Conservation (phyloP, 1,140 invertebrate species). For the Anagrus nilaparvatae region DNA sequence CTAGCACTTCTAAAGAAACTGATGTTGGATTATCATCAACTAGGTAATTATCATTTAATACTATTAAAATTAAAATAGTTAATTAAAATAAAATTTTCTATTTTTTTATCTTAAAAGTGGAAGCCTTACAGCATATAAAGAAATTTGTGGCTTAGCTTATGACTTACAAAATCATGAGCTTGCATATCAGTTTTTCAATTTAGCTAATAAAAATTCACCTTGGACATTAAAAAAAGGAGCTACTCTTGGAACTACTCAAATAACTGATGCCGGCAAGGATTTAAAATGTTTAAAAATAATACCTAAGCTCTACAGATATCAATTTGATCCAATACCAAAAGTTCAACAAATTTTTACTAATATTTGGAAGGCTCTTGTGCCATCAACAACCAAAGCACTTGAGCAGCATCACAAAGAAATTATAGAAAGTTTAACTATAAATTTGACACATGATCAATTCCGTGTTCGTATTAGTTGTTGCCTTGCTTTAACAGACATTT, state of each 20-base stretch:
- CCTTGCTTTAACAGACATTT: slow-evolving; percentile 71
- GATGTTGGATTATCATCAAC: slow-evolving; percentile 74
- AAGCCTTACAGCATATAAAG: slow-evolving; percentile 84
- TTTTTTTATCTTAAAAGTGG: slow-evolving; percentile 46
- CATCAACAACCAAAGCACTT: slow-evolving; percentile 76
- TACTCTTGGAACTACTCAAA: slow-evolving; percentile 81
- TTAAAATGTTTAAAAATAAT: slow-evolving; percentile 77
- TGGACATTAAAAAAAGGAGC: slow-evolving; percentile 92
- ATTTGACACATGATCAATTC: slow-evolving; percentile 78
- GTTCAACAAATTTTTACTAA: slow-evolving; percentile 84
- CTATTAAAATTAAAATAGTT: slow-evolving; percentile 1
- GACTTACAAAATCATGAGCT: slow-evolving; percentile 91
- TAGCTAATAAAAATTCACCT: slow-evolving; percentile 86
- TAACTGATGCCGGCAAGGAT: slow-evolving; percentile 70
- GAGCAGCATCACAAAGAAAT: slow-evolving; percentile 85
- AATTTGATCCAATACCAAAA: slow-evolving; percentile 84
- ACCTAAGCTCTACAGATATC: slow-evolving; percentile 78
- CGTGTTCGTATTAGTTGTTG: slow-evolving; percentile 85
- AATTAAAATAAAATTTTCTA: slow-evolving; percentile 1
- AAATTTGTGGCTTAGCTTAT: slow-evolving; percentile 84
- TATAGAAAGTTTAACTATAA: slow-evolving; percentile 64
- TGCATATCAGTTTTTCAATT: slow-evolving; percentile 89
- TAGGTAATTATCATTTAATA: slow-evolving; percentile 47
- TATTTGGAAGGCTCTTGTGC: slow-evolving; percentile 84
- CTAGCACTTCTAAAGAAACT: slow-evolving; percentile 81